Percentiles rank a stretch among this genome's conserved stretches.
These are phyloP conservation scores for Caenorhabditis sp. DNA, from an alignment of 2,888 invertebrate species.

Conservation along the genomic window DNA sequence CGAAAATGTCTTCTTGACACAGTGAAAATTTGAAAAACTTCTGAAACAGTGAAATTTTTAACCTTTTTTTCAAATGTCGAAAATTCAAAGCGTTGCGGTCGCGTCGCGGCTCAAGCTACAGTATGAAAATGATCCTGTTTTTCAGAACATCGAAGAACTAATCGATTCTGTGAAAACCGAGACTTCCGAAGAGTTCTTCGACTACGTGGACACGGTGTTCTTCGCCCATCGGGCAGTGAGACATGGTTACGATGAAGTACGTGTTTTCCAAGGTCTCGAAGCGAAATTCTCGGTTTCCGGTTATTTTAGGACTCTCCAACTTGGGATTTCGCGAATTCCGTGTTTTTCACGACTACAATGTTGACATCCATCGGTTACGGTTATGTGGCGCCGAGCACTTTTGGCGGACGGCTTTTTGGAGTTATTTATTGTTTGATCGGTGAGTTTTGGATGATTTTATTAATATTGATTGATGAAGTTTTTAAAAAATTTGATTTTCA, in stretches of 20 bases:
- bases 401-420: slow-evolving; percentile 90
- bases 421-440: slow-evolving; percentile 90
- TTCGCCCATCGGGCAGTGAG: slow-evolving; percentile 77
- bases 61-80: no score
- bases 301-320: slow-evolving; percentile 70
- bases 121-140: no score
- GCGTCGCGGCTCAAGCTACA: no score
- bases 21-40: no score
- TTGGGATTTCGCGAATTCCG: slow-evolving; percentile 74
- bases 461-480: no score
- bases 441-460: slow-evolving; percentile 22
- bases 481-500: not conserved
- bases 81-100: no score
- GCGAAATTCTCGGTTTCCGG: no score
- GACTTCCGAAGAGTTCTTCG: slow-evolving; percentile 73
- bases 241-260: slow-evolving; percentile 80
- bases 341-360: slow-evolving; percentile 77
- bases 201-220: slow-evolving; percentile 79
- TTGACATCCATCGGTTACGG: slow-evolving; percentile 79
- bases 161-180: slow-evolving; percentile 65
- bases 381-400: slow-evolving; percentile 80
- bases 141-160: slow-evolving; percentile 64
- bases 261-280: not conserved
- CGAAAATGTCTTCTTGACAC: no score
- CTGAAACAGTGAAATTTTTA: no score